Conservation (phyloP, 2,888 invertebrate genomes). For the Xestoiulus laeticollis region DNA sequence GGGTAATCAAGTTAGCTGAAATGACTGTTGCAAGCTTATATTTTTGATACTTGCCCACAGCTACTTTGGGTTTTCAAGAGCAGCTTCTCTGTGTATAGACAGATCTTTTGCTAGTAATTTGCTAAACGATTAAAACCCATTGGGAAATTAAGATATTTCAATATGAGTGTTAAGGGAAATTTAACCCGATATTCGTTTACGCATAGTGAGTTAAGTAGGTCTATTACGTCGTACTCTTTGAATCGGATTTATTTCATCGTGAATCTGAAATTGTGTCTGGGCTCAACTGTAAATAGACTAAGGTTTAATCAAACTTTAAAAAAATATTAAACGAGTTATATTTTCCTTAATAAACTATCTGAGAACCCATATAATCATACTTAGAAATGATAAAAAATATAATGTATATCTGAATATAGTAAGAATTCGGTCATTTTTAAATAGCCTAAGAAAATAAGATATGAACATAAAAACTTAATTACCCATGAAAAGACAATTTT, state of each 20-base stretch:
- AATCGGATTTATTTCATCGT: not conserved
- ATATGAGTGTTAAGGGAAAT: constrained; percentile 34
- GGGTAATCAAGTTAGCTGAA: not conserved
- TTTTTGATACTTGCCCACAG: not conserved
- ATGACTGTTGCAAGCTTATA: not conserved
- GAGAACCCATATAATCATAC: too few species aligned
- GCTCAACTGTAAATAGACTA: not conserved
- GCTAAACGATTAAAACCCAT: constrained; percentile 28
- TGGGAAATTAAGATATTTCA: constrained; percentile 37
- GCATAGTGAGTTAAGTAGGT: not conserved
- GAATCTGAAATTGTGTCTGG: not conserved
- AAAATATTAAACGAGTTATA: not conserved
- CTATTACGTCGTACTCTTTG: not conserved
- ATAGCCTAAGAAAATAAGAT: too few species aligned
- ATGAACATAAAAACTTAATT: too few species aligned
- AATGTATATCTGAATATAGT: too few species aligned
- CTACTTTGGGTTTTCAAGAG: not conserved
- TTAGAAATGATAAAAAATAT: too few species aligned
- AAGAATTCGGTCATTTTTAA: too few species aligned
- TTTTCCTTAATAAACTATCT: too few species aligned
- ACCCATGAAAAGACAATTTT: too few species aligned
- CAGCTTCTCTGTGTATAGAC: not conserved
- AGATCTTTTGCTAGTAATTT: constrained; percentile 37
- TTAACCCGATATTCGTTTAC: not conserved
- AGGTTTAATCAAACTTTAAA: not conserved